Percentiles rank a stretch among this genome's conserved stretches.
Evolutionary conservation across 1,140 invertebrate species (phyloP).

Genomic region (Laupala kohalensis): DNA sequence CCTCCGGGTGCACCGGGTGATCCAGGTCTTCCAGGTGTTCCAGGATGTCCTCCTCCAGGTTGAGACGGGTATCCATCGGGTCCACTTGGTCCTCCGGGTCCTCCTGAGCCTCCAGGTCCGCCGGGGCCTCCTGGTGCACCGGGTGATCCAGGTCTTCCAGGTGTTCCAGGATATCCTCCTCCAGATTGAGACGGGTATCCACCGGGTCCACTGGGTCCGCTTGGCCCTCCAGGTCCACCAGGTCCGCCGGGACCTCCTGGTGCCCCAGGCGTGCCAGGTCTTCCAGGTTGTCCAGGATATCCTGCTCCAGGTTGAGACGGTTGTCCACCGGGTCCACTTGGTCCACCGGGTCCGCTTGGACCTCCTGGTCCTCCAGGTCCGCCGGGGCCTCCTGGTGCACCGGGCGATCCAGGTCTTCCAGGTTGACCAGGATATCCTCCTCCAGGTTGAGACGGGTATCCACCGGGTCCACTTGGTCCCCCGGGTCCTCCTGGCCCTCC

Average conservation of each 20-base stretch:
- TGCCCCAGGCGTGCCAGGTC: constrained; percentile 23
- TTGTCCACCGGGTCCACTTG: constrained; percentile 7
- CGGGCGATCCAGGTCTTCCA: constrained; percentile 11
- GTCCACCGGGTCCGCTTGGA: constrained; percentile 10
- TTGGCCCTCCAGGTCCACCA: not conserved
- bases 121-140: constrained; percentile 15
- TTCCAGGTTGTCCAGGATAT: constrained; percentile 9
- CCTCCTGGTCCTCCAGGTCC: constrained; percentile 15
- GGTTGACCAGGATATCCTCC: constrained; percentile 10
- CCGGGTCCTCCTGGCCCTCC: not conserved
- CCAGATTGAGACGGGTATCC: constrained; percentile 11
- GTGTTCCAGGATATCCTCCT: constrained; percentile 10
- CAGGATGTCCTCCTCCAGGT: constrained; percentile 7
- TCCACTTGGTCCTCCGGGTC: constrained; percentile 7
- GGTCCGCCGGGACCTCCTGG: constrained; percentile 14
- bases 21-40: not conserved
- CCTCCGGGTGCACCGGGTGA: not conserved
- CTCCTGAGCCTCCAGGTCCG: constrained; percentile 8
- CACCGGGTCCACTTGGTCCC: constrained; percentile 2
- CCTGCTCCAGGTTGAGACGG: constrained; percentile 8
- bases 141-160: constrained; percentile 10
- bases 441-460: constrained; percentile 13
- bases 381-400: constrained; percentile 6
- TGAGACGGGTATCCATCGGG: constrained; percentile 5
- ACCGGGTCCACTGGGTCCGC: not conserved